Evolutionary conservation across 1,140 invertebrate genomes (phyloP).

Genomic region (Rhyzopertha dominica): DNA sequence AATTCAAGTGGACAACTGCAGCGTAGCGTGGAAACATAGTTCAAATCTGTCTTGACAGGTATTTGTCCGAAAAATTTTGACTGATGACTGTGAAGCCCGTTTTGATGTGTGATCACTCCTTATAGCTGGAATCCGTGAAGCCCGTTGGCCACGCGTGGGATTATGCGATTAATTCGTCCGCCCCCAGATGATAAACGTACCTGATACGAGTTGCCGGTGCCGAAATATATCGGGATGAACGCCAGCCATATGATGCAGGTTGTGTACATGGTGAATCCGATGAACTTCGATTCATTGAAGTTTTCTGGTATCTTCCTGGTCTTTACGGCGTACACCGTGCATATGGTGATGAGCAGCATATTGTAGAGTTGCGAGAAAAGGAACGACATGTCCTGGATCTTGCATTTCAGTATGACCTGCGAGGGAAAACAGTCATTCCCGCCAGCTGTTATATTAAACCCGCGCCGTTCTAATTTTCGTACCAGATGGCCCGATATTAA

Average conservation of each 20-base stretch:
- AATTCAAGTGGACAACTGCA: too few relatives aligned
- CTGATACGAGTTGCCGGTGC: slow-evolving; percentile 61
- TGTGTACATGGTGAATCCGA: slow-evolving; percentile 74
- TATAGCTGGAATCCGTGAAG: too few relatives aligned
- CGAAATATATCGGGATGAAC: slow-evolving; percentile 70
- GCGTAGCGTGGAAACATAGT: too few relatives aligned
- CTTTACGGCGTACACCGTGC: slow-evolving; percentile 71
- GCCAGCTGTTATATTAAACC: slow-evolving; percentile 1
- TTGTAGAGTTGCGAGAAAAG: slow-evolving; percentile 68
- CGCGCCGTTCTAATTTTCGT: slow-evolving; percentile 1
- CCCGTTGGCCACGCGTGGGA: too few relatives aligned
- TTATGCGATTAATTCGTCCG: too few relatives aligned
- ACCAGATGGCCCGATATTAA: too few relatives aligned
- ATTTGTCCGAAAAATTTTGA: too few relatives aligned
- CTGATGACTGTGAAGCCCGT: too few relatives aligned
- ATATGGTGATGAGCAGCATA: slow-evolving; percentile 66
- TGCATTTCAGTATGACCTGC: slow-evolving; percentile 57
- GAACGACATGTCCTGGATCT: slow-evolving; percentile 61
- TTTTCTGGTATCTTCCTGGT: slow-evolving; percentile 72
- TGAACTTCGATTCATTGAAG: slow-evolving; percentile 70
- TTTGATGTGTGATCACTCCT: too few relatives aligned
- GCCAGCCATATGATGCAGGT: slow-evolving; percentile 74
- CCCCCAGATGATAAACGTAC: too few relatives aligned
- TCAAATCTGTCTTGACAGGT: too few relatives aligned
- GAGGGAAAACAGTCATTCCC: slow-evolving; percentile 17